Percentiles rank a stretch among this genome's conserved stretches.
These are phyloP conservation scores for Arrhamphus sclerolepis DNA, from an alignment of 2,797 vertebrate genomes.

Conservation along the genomic window DNA sequence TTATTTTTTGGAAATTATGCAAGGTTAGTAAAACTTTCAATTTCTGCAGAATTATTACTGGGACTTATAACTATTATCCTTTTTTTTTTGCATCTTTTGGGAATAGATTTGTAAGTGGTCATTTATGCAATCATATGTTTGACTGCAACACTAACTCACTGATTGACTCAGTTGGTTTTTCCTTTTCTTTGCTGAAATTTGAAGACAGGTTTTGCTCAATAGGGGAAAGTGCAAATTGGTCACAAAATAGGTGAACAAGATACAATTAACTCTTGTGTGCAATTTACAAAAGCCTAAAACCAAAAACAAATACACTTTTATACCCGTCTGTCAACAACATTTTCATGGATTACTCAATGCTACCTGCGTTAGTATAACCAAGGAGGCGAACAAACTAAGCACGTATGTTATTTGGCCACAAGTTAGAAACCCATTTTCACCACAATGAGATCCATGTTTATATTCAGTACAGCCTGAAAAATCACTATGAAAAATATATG, in stretches of 20 bases:
- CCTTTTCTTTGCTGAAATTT: slow-evolving; percentile 3
- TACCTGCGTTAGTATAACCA: slow-evolving; percentile 14
- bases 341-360: neutral
- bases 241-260: slow-evolving; percentile 35
- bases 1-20: slow-evolving; percentile 39
- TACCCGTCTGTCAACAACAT: neutral
- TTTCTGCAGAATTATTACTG: slow-evolving; percentile 21
- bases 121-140: slow-evolving; percentile 1
- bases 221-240: slow-evolving; percentile 23
- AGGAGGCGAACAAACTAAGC: slow-evolving; percentile 31
- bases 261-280: slow-evolving; percentile 8
- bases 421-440: slow-evolving; percentile 41
- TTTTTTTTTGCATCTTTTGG: slow-evolving; percentile 1
- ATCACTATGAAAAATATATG: slow-evolving; percentile 59
- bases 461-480: slow-evolving; percentile 38
- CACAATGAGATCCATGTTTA: slow-evolving; percentile 39
- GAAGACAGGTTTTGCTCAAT: slow-evolving; percentile 6
- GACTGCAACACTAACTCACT: neutral
- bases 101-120: slow-evolving; percentile 9
- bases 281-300: slow-evolving; percentile 14
- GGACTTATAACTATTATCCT: neutral
- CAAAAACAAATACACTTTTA: slow-evolving; percentile 15
- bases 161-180: neutral
- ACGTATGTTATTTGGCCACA: slow-evolving; percentile 66
- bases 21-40: slow-evolving; percentile 25